These are phyloP conservation scores for Balearica regulorum DNA, from an alignment of 2,797 vertebrate species.

Conservation along the genomic window DNA sequence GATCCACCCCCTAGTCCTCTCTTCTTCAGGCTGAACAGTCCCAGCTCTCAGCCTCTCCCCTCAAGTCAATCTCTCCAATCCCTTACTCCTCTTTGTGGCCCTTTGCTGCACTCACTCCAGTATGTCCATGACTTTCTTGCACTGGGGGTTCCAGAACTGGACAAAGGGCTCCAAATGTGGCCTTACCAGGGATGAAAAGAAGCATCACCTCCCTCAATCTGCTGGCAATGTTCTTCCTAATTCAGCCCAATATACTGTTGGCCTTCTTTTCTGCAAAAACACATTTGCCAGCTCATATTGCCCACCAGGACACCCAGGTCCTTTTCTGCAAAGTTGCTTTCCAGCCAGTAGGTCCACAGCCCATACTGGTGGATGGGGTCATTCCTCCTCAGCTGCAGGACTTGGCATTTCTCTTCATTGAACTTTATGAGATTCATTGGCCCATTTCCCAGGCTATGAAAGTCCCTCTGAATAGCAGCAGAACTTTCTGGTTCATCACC, in stretches of 20 bases:
- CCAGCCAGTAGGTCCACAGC: not conserved
- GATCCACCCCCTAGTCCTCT: fast-evolving
- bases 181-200: not conserved
- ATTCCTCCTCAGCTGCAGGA: not conserved
- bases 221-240: not conserved
- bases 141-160: not conserved
- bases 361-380: not conserved
- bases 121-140: not conserved
- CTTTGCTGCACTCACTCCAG: not conserved
- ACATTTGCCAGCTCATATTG: not conserved
- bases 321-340: not conserved
- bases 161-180: not conserved
- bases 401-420: not conserved
- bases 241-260: not conserved
- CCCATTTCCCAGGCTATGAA: not conserved
- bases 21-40: not conserved
- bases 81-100: not conserved
- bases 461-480: not conserved
- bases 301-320: not conserved
- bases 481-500: not conserved
- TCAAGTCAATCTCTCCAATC: not conserved
- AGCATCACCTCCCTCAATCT: not conserved
- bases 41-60: not conserved
- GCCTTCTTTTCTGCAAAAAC: not conserved
- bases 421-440: not conserved